phyloP scores from a whole-genome alignment of 2,797 vertebrate genomes.

The Sebastes baramenuke region DNA sequence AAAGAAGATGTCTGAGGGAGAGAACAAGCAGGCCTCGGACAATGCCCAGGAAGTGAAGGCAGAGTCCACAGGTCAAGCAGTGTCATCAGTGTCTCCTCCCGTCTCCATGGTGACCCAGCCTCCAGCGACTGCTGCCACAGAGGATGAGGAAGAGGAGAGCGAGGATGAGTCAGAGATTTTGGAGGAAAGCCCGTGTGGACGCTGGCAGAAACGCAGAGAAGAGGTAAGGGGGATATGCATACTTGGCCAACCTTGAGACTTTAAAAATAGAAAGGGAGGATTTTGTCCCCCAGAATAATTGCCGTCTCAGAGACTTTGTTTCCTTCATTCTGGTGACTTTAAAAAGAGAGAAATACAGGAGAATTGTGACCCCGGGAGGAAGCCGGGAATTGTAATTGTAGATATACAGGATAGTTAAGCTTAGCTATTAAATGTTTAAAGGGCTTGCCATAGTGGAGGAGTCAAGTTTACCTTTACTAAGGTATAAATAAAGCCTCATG shows the following conservation, averaged over 20 bases:
- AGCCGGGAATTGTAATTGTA: no score
- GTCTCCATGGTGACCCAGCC: slow-evolving; percentile 87
- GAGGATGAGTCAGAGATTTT: slow-evolving; percentile 98
- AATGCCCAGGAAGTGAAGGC: slow-evolving; percentile 86
- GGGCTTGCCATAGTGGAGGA: neutral
- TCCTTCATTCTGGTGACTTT: no score
- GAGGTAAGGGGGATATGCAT: slow-evolving; percentile 80
- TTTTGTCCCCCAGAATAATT: no score
- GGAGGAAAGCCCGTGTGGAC: slow-evolving; percentile 96
- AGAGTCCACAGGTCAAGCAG: slow-evolving; percentile 83
- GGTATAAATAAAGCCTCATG: neutral
- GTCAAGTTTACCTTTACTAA: neutral
- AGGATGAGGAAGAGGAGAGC: slow-evolving; percentile 93
- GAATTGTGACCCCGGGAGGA: no score
- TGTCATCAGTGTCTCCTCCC: slow-evolving; percentile 90
- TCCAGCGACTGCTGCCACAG: slow-evolving; percentile 78
- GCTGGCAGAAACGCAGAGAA: slow-evolving; percentile 97
- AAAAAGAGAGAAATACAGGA: no score
- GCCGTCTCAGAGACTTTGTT: no score
- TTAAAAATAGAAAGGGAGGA: no score
- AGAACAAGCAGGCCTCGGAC: slow-evolving; percentile 85
- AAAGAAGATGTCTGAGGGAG: slow-evolving; percentile 91
- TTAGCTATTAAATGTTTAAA: no score
- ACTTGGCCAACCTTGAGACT: no score
- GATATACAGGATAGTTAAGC: no score